These are phyloP conservation scores for Ectemnius cavifrons DNA, from an alignment of 2,888 invertebrate species.

Conservation along the genomic window DNA sequence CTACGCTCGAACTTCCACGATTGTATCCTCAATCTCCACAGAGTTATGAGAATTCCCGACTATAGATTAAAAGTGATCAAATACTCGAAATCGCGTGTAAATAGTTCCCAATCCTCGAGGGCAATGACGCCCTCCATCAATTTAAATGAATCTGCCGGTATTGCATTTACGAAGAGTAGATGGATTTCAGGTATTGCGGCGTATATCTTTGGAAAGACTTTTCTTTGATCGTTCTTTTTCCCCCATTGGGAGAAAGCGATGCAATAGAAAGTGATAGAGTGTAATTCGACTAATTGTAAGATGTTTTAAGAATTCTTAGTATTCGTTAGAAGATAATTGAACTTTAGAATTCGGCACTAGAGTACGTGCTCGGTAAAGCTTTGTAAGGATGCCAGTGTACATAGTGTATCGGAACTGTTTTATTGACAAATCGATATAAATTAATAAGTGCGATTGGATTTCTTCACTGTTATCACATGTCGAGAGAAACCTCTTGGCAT, in stretches of 20 bases:
- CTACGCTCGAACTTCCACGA: constrained; percentile 71
- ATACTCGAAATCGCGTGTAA: constrained; percentile 10
- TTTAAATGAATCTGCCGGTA: background rate
- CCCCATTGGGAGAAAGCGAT: too few relatives aligned
- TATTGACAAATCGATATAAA: constrained; percentile 44
- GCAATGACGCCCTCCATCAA: background rate
- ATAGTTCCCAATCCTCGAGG: constrained; percentile 12
- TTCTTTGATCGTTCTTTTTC: too few relatives aligned
- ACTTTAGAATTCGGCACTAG: background rate
- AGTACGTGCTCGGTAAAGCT: background rate
- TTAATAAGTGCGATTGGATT: constrained; percentile 36
- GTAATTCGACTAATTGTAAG: background rate
- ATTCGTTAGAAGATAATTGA: background rate
- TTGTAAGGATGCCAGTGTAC: background rate
- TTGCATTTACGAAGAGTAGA: background rate
- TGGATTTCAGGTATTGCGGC: background rate
- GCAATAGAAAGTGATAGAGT: background rate
- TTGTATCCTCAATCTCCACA: constrained; percentile 62
- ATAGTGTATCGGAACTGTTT: constrained; percentile 26
- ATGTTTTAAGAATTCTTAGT: background rate
- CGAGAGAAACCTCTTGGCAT: constrained; percentile 46
- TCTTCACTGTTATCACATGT: constrained; percentile 48
- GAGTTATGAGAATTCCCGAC: constrained; percentile 67
- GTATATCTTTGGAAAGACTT: too few relatives aligned
- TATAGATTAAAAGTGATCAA: constrained; percentile 51